These are phyloP conservation scores for Grantiella picta DNA, from an alignment of 2,113 vertebrate genomes.

Conservation along the genomic window DNA sequence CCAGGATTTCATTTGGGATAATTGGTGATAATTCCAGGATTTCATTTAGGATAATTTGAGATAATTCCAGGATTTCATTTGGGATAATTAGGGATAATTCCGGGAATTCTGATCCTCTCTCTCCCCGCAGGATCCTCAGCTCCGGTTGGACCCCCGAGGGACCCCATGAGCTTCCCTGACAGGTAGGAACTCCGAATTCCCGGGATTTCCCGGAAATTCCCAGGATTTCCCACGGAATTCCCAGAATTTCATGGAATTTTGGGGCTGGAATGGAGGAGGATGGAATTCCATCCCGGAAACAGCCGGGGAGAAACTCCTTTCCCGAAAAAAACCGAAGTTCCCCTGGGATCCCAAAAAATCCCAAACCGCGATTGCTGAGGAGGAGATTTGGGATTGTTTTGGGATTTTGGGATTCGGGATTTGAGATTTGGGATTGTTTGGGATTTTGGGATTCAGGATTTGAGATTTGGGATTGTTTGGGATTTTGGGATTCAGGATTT, in stretches of 20 bases:
- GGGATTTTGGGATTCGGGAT: too few relatives aligned
- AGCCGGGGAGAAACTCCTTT: background rate
- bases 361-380: too few relatives aligned
- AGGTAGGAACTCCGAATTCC: background rate
- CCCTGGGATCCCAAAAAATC: background rate
- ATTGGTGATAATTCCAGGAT: too few relatives aligned
- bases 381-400: too few relatives aligned
- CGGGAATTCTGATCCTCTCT: background rate
- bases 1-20: too few relatives aligned
- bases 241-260: rapidly evolving
- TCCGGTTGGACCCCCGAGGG: background rate
- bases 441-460: too few relatives aligned
- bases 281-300: background rate
- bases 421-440: too few relatives aligned
- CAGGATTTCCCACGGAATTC: background rate
- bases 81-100: too few relatives aligned
- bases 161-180: background rate
- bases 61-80: too few relatives aligned
- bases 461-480: too few relatives aligned
- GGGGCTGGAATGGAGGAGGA: background rate
- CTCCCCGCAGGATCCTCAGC: background rate
- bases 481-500: too few relatives aligned
- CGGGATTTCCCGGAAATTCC: background rate
- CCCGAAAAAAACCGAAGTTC: background rate
- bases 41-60: too few relatives aligned